Evolutionary conservation across 1,140 invertebrate genomes (phyloP).

Genomic region (Heliconius himera): DNA sequence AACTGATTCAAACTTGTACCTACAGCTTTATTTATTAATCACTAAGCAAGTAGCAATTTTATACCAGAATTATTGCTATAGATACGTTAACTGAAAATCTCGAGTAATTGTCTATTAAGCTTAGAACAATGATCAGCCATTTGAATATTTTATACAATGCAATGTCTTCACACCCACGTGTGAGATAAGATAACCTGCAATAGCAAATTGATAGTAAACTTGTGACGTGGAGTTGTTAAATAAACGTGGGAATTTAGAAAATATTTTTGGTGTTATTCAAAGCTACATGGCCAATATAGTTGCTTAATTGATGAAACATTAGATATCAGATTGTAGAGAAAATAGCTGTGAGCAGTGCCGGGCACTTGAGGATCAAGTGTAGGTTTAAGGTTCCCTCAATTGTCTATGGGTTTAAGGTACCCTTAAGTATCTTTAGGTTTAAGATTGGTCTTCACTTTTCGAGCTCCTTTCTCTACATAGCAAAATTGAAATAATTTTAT

Average conservation of each 20-base stretch:
- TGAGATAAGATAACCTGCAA: slow-evolving; percentile 3
- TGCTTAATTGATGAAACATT: too few species aligned
- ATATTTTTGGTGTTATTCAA: too few species aligned
- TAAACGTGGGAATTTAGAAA: background rate
- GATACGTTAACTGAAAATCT: background rate
- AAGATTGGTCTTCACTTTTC: too few species aligned
- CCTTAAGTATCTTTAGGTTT: too few species aligned
- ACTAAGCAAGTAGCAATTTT: background rate
- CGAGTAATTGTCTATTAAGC: background rate
- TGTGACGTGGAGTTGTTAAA: background rate
- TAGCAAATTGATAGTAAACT: slow-evolving; percentile 4
- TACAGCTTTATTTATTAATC: background rate
- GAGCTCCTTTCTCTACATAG: too few species aligned
- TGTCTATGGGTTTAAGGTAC: too few species aligned
- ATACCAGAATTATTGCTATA: background rate
- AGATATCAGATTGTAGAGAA: too few species aligned
- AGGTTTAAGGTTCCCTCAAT: too few species aligned
- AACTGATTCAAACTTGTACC: background rate
- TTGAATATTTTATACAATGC: background rate
- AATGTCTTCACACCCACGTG: background rate
- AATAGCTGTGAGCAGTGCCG: too few species aligned
- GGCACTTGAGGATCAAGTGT: too few species aligned
- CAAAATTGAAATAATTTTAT: too few species aligned
- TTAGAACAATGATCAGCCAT: background rate
- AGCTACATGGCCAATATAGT: too few species aligned